phyloP scores from a whole-genome alignment of 2,113 vertebrate species.

The Apeltes quadracus region DNA sequence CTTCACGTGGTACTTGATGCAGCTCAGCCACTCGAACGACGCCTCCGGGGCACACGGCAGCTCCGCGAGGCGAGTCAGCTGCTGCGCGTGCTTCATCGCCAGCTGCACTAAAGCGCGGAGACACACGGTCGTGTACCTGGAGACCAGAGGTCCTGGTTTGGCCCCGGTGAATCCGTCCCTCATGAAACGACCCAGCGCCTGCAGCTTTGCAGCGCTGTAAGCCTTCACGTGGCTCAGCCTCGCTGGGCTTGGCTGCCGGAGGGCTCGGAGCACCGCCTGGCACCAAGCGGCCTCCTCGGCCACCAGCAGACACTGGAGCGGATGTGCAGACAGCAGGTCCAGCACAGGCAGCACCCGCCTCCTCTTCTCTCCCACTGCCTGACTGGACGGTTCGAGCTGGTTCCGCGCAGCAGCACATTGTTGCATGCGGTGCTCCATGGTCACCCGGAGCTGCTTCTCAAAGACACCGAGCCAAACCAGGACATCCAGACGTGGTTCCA shows the following conservation, averaged over 20 bases:
- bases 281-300: conserved; percentile 83
- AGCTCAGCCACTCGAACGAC: conserved; percentile 86
- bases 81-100: conserved; percentile 78
- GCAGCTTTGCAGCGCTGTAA: conserved; percentile 53
- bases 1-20: conserved; percentile 82
- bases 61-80: conserved; percentile 71
- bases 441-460: conserved; percentile 76
- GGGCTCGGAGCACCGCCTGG: conserved; percentile 59
- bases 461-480: conserved; percentile 81
- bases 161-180: conserved; percentile 27
- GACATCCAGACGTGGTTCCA: conserved; percentile 67
- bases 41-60: conserved; percentile 54
- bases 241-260: conserved; percentile 46
- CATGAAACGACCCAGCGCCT: conserved; percentile 57
- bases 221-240: conserved; percentile 58
- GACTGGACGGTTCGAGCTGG: conserved; percentile 20
- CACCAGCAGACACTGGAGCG: conserved; percentile 85
- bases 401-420: conserved; percentile 66
- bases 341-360: conserved; percentile 37
- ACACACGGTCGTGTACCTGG: conserved; percentile 50
- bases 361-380: not conserved
- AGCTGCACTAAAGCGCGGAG: conserved; percentile 69
- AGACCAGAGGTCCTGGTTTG: conserved; percentile 26
- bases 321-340: conserved; percentile 73
- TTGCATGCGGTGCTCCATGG: conserved; percentile 69